Base-by-base conservation (phyloP, 2,113 vertebrate species). In the Oryzias celebensis region DNA sequence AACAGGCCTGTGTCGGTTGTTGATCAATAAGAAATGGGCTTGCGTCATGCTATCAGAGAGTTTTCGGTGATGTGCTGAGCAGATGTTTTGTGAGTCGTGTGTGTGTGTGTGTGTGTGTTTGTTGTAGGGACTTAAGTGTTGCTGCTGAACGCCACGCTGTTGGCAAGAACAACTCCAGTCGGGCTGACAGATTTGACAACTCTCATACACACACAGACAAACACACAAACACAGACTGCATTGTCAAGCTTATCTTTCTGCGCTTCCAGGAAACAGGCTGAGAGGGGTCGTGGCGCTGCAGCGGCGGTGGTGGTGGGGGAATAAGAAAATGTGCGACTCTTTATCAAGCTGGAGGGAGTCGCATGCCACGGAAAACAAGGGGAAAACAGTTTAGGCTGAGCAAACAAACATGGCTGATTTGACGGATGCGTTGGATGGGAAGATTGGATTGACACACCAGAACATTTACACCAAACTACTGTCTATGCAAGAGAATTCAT, bases 371-470 rank as follows among this genome's bases (percentile, higher is more conserved):
- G 63, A 89, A 89, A 89, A 86, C 87, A 85, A 31, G 87, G 60
- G 76, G 86, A 83, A 90, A 90, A 88, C 86, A 90, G 85, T 90
- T 90, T 86, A 88, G 87, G 87, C 86, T 86, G 84, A 78, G 82
- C 78, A 90, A 90, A 91, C 88, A 91, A 90, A 90, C 88, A 88
- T 44, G 75, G 77, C 65, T 87, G 88, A 91, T 89, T 90, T 79
- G 82, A 85, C 63, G 28, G 75, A 65, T 80, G 79, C 69, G 70
- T 64, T 78, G 73, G 77, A 31, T 3, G 55, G 51, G 62, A 46
- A 83, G 81, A 88, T 79, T 36, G 78, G 65, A 52, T 77, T 56
- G 79, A 83, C 80, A 84, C 80, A 71, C 65, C 83, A 87, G 80
- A 87, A 91, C 90, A 91, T 90, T 90, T 87, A 89, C 89, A 90